Evolutionary conservation across 2,113 vertebrate genomes (phyloP), one percentile per base, ranked within the genome.

Genomic region (Pterocles gutturalis): DNA sequence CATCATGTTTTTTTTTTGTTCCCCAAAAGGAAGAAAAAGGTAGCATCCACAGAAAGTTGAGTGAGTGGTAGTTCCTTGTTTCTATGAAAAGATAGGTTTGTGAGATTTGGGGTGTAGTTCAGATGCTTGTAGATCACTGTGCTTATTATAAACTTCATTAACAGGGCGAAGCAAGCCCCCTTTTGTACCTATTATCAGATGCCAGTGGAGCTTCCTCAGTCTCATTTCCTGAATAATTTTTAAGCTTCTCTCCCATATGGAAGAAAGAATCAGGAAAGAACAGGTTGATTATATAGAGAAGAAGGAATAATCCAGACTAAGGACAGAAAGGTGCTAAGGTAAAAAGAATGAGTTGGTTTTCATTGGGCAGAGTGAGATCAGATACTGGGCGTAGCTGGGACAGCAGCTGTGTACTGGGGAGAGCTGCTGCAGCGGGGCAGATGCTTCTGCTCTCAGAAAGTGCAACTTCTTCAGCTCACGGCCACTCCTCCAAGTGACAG

Each of bases 1-100:
- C 18, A 33, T 31, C 1, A 0, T 22, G 4, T 9, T 31, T 55
- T 71, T 5, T 33, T 7, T 31, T 55, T 71, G 4, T 33, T 7
- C 16, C 10, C 38, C 7, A 28, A 61, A 11, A 6, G 11, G 24
- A 22, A 31, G n/a, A 29, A 33, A 18, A 11, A 33, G 51, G 11
- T 28, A 12, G 3, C 19, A 43, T 29, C 28, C 31, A 5, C 7
- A 25, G 72, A 7, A n/a, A n/a, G 8, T 13, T 48, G 4, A 6
- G 22, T 1, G 31, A 43, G 22, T 15, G 9, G 12, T 20, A n/a
- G 8, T 17, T 41, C 7, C 12, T 78, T n/a, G 5, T 24, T 49
- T 26, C 4, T 20, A 10, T 36, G 15, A 19, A 4, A 4, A 36
- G 33, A 8, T 0, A 25, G 5, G 19, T 16, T 22, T 46, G 38